Evolutionary conservation across 2,797 vertebrate genomes (phyloP), one percentile per base, ranked within the genome.

Genomic region (Sebastes hopkinsi): DNA sequence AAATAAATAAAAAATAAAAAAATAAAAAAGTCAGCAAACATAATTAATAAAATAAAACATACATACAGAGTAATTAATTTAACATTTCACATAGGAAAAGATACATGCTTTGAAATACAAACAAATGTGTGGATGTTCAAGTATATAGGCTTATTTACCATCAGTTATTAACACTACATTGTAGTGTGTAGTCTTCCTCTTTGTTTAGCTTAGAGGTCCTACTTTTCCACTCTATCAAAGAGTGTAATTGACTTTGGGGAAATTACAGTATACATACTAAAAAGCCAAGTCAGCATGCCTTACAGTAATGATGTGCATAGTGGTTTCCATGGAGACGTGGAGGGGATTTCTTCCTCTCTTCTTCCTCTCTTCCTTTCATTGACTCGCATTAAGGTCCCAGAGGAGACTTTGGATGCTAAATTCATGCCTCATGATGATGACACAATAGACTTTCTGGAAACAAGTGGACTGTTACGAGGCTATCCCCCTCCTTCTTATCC

Each of bases 391-490:
- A 14, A 27, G 29, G 22, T 62, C 81, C 83, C 85, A 5, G n/a
- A 73, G 81, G 80, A 68, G 62, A 29, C 27, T 58, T 14, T 74
- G 71, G 69, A 91, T 72, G 70, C 76, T 82, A 68, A 80, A 79
- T 55, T 64, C 66, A 75, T 85, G 87, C 67, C 88, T 93, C 85
- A 91, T 20, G 7, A 10, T 80, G 88, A 93, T 94, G 92, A 94
- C 87, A 90, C 86, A 89, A 90, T 68, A 67, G 77, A 84, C 82
- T 93, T 94, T 92, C 92, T 93, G 92, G 92, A 87, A 95, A 93
- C 72, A 42, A 85, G 56, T 23, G 38, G 25, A 76, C 29, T 69
- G 62, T 88, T 90, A 76, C n/a, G 20, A 79, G 82, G 75, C 61
- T 67, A 60, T 87, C 73, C 80, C 77, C 42, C n/a, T 25, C 56